Evolutionary conservation across 2,888 invertebrate species (phyloP).

Genomic region (Tillus elongatus): DNA sequence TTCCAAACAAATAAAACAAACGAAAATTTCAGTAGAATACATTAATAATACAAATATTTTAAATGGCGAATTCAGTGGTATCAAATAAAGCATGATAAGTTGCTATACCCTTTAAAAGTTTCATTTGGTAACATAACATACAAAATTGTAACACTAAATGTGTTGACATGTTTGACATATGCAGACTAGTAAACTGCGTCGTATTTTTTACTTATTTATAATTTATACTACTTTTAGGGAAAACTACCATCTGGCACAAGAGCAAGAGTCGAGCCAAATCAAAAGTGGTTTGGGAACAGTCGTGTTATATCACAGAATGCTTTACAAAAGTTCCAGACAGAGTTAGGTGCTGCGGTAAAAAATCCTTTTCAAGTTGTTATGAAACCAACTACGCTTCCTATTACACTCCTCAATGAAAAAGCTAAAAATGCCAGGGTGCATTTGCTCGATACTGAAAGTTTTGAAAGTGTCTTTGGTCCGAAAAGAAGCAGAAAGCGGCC

Average conservation of each 20-base stretch:
- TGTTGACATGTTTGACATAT: too few relatives aligned
- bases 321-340: constrained; percentile 83
- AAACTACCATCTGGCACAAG: constrained; percentile 79
- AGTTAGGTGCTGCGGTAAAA: constrained; percentile 86
- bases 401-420: constrained; percentile 87
- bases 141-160: too few relatives aligned
- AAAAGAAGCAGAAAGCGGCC: constrained; percentile 89
- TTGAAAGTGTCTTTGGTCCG: constrained; percentile 88
- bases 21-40: too few relatives aligned
- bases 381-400: constrained; percentile 90
- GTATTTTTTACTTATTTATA: constrained; percentile 7
- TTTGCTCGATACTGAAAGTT: constrained; percentile 90
- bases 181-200: too few relatives aligned
- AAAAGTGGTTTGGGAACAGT: constrained; percentile 99
- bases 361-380: constrained; percentile 98
- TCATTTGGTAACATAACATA: too few relatives aligned
- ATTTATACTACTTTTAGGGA: constrained; percentile 42
- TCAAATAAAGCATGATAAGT: too few relatives aligned
- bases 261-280: constrained; percentile 93
- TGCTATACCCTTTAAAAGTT: too few relatives aligned
- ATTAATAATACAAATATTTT: too few relatives aligned
- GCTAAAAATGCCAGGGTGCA: constrained; percentile 87
- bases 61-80: too few relatives aligned
- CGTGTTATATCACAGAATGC: constrained; percentile 90
- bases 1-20: too few relatives aligned